Conservation (phyloP, 2,888 invertebrate species). For the Zele albiditarsus region DNA sequence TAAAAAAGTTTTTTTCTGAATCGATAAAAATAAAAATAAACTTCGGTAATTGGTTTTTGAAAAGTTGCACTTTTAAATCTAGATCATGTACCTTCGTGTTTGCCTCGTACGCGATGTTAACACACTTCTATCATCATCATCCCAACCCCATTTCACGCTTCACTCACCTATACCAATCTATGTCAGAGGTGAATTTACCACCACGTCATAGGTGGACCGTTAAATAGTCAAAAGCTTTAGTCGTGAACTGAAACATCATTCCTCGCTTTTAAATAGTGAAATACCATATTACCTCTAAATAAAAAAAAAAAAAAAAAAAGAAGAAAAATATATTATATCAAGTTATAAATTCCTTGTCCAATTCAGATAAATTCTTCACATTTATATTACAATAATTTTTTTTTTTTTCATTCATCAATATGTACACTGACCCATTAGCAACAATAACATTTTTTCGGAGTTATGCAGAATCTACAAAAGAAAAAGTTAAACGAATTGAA, state of each 20-base stretch:
- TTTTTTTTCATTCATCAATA: slow-evolving; percentile 28
- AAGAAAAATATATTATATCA: too few relatives aligned
- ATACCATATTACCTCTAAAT: too few relatives aligned
- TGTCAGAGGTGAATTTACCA: slow-evolving; percentile 8
- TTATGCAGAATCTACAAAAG: slow-evolving; percentile 57
- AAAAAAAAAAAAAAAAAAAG: too few relatives aligned
- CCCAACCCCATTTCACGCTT: slow-evolving; percentile 50
- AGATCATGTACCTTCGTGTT: slow-evolving; percentile 38
- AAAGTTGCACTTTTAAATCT: slow-evolving; percentile 24
- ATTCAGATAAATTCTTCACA: too few relatives aligned
- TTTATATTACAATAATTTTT: not conserved
- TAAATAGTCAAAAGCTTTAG: slow-evolving; percentile 49
- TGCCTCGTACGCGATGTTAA: slow-evolving; percentile 43
- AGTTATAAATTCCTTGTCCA: too few relatives aligned
- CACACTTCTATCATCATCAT: slow-evolving; percentile 26
- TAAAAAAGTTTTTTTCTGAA: slow-evolving; percentile 6
- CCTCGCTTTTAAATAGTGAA: too few relatives aligned
- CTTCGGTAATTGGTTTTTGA: slow-evolving; percentile 33
- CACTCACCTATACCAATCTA: slow-evolving; percentile 42
- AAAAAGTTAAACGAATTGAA: slow-evolving; percentile 55
- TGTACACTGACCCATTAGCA: slow-evolving; percentile 56
- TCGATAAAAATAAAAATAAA: not conserved
- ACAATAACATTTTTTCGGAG: slow-evolving; percentile 60
- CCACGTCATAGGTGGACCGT: slow-evolving; percentile 40
- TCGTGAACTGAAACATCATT: slow-evolving; percentile 39